These are phyloP conservation scores for Fabriciana adippe DNA, from an alignment of 2,888 invertebrate genomes.

Conservation along the genomic window DNA sequence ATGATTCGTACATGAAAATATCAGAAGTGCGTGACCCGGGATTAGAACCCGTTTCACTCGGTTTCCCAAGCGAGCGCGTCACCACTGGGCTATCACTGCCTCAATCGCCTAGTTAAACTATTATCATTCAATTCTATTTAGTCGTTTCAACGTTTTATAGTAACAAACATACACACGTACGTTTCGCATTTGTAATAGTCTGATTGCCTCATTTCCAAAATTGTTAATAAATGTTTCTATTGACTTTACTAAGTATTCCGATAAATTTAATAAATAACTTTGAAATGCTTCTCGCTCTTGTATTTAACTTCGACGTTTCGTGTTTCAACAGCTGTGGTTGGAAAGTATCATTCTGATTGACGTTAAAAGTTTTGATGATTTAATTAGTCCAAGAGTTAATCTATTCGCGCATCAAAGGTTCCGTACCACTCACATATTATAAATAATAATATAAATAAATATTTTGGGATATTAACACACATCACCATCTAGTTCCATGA, in stretches of 20 bases:
- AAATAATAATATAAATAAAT: no score
- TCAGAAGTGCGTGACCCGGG: no score
- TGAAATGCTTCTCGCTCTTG: slow-evolving; percentile 15
- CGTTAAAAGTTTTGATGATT: slow-evolving; percentile 8
- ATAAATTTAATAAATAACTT: slow-evolving; percentile 29
- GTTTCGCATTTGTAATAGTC: background rate
- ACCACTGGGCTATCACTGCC: no score
- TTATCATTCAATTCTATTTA: no score
- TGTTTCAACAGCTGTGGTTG: slow-evolving; percentile 29
- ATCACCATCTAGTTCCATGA: no score
- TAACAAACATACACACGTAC: background rate
- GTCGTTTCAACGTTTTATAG: background rate
- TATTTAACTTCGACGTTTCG: slow-evolving; percentile 23
- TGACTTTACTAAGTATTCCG: slow-evolving; percentile 22
- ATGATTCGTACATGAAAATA: no score
- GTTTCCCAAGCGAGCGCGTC: no score
- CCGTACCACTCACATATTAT: no score
- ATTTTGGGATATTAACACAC: no score
- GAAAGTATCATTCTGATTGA: slow-evolving; percentile 12
- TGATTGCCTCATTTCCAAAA: slow-evolving; percentile 12
- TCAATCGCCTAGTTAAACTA: no score
- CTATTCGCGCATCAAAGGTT: background rate
- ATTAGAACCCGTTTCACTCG: no score
- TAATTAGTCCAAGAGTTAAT: background rate
- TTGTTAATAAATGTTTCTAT: slow-evolving; percentile 15